Evolutionary conservation across 2,888 invertebrate species (phyloP).

Genomic region (Lasioglossum malachurum): DNA sequence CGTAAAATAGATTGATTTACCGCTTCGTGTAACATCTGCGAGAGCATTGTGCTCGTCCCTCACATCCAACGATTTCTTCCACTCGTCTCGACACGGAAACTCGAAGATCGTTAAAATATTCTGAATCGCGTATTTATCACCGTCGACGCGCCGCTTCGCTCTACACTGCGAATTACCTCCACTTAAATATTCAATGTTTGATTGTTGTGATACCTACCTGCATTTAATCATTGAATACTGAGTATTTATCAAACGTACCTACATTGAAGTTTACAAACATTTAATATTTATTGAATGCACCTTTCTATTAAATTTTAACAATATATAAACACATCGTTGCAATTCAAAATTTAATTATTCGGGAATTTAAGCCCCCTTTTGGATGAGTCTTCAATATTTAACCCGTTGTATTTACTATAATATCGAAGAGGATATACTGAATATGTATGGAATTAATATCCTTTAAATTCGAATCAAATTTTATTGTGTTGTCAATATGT

Average conservation of each 20-base stretch:
- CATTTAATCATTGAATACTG: background rate
- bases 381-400: background rate
- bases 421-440: too few relatives aligned
- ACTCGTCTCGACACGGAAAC: background rate
- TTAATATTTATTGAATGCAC: background rate
- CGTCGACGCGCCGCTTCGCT: background rate
- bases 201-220: background rate
- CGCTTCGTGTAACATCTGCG: slow-evolving; percentile 21
- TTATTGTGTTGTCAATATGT: too few relatives aligned
- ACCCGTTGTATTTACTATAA: too few relatives aligned
- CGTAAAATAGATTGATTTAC: slow-evolving; percentile 48
- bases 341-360: background rate
- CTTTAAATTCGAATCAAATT: too few relatives aligned
- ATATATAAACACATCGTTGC: background rate
- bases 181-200: slow-evolving; percentile 1
- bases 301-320: background rate
- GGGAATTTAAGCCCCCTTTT: background rate
- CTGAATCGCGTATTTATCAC: background rate
- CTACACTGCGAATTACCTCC: background rate
- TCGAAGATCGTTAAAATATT: background rate
- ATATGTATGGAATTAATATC: too few relatives aligned
- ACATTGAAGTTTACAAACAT: background rate
- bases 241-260: background rate
- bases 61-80: background rate
- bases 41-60: background rate